Evolutionary conservation across 1,140 invertebrate species (phyloP).

Genomic region (Ceratosolen fusciceps): DNA sequence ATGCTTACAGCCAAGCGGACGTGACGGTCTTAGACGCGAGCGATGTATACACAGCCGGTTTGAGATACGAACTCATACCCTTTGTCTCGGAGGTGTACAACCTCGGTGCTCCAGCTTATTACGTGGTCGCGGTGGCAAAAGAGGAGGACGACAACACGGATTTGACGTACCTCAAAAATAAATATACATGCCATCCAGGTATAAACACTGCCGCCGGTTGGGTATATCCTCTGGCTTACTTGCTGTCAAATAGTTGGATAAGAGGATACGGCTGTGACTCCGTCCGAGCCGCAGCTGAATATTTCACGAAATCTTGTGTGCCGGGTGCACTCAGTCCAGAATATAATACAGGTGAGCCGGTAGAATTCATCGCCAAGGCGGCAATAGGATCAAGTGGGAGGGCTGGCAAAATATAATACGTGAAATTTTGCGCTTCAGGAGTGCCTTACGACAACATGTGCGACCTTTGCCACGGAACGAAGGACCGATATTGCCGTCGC

Average conservation of each 20-base stretch:
- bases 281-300: conserved; percentile 89
- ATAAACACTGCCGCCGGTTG: conserved; percentile 94
- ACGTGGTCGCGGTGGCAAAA: conserved; percentile 94
- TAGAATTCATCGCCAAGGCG: too few relatives aligned
- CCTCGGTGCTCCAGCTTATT: conserved; percentile 87
- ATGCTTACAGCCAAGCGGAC: conserved; percentile 78
- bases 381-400: too few relatives aligned
- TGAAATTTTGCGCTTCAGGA: conserved; percentile 58
- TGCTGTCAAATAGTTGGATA: conserved; percentile 95
- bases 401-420: too few relatives aligned
- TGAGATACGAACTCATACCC: conserved; percentile 84
- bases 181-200: conserved; percentile 92
- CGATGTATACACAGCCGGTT: conserved; percentile 93
- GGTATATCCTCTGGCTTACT: conserved; percentile 93
- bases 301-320: conserved; percentile 92
- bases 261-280: conserved; percentile 93
- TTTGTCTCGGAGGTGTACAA: conserved; percentile 94
- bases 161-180: conserved; percentile 88
- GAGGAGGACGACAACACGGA: conserved; percentile 89
- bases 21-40: conserved; percentile 92
- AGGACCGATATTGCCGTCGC: conserved; percentile 84
- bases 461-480: conserved; percentile 92
- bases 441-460: conserved; percentile 92
- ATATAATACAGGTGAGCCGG: conserved; percentile 77
- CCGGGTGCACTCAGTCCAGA: conserved; percentile 89